Conservation (phyloP, 2,888 invertebrate species). For the Drosophila mayaguana region DNA sequence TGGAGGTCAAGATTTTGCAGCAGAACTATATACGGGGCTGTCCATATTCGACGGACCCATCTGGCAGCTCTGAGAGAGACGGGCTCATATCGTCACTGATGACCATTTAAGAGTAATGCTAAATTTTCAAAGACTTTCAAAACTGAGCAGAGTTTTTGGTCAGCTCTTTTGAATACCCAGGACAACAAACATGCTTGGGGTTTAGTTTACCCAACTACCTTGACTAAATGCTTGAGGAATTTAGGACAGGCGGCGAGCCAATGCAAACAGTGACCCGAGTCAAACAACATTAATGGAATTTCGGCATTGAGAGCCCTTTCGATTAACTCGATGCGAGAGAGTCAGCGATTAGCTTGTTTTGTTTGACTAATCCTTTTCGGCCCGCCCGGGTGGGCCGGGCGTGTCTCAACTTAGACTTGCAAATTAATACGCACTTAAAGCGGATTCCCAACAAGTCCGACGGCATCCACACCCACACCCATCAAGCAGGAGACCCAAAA, state of each 20-base stretch:
- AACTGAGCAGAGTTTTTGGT: conserved; percentile 20
- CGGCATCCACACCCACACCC: not conserved
- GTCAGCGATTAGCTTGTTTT: conserved; percentile 69
- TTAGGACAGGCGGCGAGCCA: not conserved
- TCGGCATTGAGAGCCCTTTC: conserved; percentile 47
- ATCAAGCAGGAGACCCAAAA: not conserved
- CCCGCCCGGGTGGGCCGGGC: conserved; percentile 1
- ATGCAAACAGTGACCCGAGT: conserved; percentile 11
- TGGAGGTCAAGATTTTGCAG: too few species aligned
- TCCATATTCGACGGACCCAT: too few species aligned
- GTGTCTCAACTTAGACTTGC: conserved; percentile 71
- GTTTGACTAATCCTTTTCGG: conserved; percentile 74
- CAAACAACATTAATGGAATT: conserved; percentile 57
- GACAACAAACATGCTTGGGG: conserved; percentile 24
- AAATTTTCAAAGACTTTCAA: too few species aligned
- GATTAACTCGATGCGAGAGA: conserved; percentile 36
- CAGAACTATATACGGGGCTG: too few species aligned
- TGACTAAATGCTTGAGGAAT: conserved; percentile 24
- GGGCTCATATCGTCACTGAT: too few species aligned
- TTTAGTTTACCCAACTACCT: conserved; percentile 30
- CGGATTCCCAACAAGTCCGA: conserved; percentile 60
- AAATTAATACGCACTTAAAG: conserved; percentile 77
- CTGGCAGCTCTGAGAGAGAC: too few species aligned
- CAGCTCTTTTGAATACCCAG: conserved; percentile 41
- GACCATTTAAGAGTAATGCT: too few species aligned